Base-by-base conservation (phyloP, 2,888 invertebrate genomes). In the Julus scanicus region DNA sequence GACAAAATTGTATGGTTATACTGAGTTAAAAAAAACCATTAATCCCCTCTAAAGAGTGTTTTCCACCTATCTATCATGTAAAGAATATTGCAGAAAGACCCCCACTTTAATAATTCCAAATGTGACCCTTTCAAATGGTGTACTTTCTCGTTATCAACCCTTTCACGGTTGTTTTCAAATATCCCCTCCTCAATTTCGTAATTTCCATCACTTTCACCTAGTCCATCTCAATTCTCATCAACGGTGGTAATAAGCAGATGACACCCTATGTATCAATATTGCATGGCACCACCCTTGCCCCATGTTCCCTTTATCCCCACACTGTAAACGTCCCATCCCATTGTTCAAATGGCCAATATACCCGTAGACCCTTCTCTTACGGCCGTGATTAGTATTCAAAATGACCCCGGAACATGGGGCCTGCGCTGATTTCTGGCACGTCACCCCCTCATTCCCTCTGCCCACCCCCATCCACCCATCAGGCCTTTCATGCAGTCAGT, bases 201-300 rank as follows among this genome's bases (percentile, higher is more conserved):
- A 57, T 15, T 57, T 57, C 57, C 57, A 57, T 15, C 57, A 57
- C 57, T 57, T 63, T 20, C 63, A 63, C 63, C 63, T 63, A 63
- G 63, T n/a, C 63, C 63, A 9, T 63, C n/a, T 63, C 63, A 15
- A 63, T 63, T 63, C n/a, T 63, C 63, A 63, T 63, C 20, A n/a
- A n/a, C n/a, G 9, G 63, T 63, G 63, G 63, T 63, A 63, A 63
- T 63, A 63, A 63, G 63, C 63, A 63, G 63, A 63, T 63, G 63
- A 63, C 63, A 63, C 63, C 63, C 5, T 63, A 63, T 63, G 63
- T 20, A 20, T 20, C 63, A 20, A 63, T 63, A 63, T 63, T 63
- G 63, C 63, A 63, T 15, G 63, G 63, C 63, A 63, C 63, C 63
- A 20, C 63, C 57, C 57, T 29, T 29, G 15, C 15, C 15, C 63